Conservation (phyloP, 2,888 invertebrate species). For the Taenaris catops region DNA sequence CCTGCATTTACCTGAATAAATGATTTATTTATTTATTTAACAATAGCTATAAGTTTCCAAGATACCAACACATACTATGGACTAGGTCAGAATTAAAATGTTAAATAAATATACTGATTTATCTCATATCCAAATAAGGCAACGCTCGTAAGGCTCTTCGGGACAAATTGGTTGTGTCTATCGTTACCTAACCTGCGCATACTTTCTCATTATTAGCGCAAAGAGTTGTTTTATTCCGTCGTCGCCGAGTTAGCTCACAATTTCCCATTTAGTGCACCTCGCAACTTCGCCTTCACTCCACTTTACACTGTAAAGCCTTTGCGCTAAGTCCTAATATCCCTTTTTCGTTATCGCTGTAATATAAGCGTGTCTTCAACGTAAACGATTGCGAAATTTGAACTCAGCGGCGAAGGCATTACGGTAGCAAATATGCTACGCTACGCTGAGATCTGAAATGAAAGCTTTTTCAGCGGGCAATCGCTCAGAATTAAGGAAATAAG, state of each 20-base stretch:
- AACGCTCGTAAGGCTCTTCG: too few species aligned
- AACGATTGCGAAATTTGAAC: slow-evolving; percentile 19
- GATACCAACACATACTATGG: too few species aligned
- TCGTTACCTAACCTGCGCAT: slow-evolving; percentile 35
- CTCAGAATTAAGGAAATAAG: slow-evolving; percentile 74
- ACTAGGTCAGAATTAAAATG: too few species aligned
- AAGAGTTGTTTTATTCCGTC: slow-evolving; percentile 76
- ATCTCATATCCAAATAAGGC: too few species aligned
- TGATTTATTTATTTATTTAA: too few species aligned
- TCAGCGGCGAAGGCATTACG: not conserved
- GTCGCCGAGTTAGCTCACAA: slow-evolving; percentile 69
- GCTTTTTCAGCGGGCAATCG: slow-evolving; percentile 58
- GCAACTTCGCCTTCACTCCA: slow-evolving; percentile 34
- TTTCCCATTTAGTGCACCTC: slow-evolving; percentile 69
- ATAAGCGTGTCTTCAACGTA: slow-evolving; percentile 27
- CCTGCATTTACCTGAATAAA: too few species aligned
- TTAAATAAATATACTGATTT: too few species aligned
- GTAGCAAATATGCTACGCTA: not conserved
- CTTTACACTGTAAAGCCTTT: slow-evolving; percentile 31
- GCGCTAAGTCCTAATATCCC: slow-evolving; percentile 30
- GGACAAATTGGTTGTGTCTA: slow-evolving; percentile 29
- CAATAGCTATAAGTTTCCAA: too few species aligned
- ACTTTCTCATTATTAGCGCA: slow-evolving; percentile 74
- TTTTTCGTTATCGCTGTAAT: slow-evolving; percentile 27
- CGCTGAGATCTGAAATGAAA: too few species aligned